Conservation (phyloP, 2,888 invertebrate species). For the Auanema sp. region DNA sequence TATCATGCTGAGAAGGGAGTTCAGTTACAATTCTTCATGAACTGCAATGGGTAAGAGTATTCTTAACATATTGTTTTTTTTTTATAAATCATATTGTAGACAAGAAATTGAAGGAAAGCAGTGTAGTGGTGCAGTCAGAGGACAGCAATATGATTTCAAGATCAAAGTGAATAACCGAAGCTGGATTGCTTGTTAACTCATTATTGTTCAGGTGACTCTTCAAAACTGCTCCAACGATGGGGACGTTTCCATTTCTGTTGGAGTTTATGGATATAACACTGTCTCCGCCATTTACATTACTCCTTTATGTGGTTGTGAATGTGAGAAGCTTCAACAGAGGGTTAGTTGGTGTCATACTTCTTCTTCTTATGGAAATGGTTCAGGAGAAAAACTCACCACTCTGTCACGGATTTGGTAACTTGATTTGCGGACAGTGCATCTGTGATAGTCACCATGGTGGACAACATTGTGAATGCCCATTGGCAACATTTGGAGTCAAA, state of each 20-base stretch:
- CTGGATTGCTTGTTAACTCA: not conserved
- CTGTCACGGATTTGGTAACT: conserved; percentile 50
- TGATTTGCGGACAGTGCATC: conserved; percentile 57
- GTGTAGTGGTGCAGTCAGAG: conserved; percentile 40
- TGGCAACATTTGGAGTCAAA: conserved; percentile 45
- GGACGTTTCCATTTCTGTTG: conserved; percentile 55
- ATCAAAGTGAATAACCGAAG: conserved; percentile 20
- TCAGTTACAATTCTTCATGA: conserved; percentile 49
- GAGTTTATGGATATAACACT: conserved; percentile 53
- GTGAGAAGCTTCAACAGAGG: conserved; percentile 54
- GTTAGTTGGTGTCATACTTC: conserved; percentile 16
- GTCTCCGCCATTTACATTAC: conserved; percentile 47
- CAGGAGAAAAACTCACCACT: conserved; percentile 53
- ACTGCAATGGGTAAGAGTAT: conserved; percentile 48
- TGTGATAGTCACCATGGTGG: conserved; percentile 48
- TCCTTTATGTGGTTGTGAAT: conserved; percentile 62
- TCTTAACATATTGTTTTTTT: not conserved
- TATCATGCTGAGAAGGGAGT: conserved; percentile 39
- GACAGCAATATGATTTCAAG: conserved; percentile 44
- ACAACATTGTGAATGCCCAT: conserved; percentile 49
- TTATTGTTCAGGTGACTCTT: conserved; percentile 35
- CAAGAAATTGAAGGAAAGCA: conserved; percentile 39
- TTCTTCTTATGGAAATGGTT: no score
- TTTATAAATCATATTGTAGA: conserved; percentile 27
- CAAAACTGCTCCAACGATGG: conserved; percentile 49